These are phyloP conservation scores for Drosophila bunnanda DNA, from an alignment of 2,888 invertebrate genomes.

Conservation along the genomic window DNA sequence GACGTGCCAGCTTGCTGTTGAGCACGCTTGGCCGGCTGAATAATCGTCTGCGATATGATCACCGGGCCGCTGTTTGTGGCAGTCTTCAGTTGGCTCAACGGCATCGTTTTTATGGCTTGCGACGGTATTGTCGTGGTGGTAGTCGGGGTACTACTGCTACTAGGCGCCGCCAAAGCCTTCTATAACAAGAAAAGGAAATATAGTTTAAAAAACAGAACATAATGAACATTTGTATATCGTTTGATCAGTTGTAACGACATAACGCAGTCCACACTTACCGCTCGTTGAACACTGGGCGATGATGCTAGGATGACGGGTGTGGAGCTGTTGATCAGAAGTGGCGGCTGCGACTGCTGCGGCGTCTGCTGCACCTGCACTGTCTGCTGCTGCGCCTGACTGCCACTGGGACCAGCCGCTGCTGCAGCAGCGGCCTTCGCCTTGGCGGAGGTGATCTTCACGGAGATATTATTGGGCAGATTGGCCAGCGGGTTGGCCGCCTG, in stretches of 20 bases:
- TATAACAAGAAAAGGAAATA: conserved; percentile 24
- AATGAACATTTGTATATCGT: background rate
- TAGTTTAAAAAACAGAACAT: background rate
- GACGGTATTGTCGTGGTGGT: conserved; percentile 77
- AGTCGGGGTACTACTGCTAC: conserved; percentile 57
- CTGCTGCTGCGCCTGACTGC: conserved; percentile 50
- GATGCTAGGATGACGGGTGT: conserved; percentile 82
- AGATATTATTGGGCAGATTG: conserved; percentile 83
- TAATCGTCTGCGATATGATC: conserved; percentile 84
- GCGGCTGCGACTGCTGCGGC: conserved; percentile 75
- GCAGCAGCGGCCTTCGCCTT: conserved; percentile 76
- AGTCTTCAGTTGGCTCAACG: conserved; percentile 81
- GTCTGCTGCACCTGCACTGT: conserved; percentile 64
- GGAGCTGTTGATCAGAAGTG: conserved; percentile 82
- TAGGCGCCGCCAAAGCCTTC: conserved; percentile 74
- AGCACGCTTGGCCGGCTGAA: conserved; percentile 83
- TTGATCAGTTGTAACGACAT: background rate
- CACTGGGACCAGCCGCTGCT: conserved; percentile 37
- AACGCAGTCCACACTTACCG: conserved; percentile 51
- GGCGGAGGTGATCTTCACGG: conserved; percentile 83
- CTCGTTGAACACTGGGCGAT: conserved; percentile 74
- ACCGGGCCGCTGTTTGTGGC: conserved; percentile 83
- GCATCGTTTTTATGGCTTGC: conserved; percentile 83
- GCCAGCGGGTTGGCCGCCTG: conserved; percentile 80
- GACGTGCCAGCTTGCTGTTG: conserved; percentile 62